Evolutionary conservation across 2,797 vertebrate species (phyloP), one percentile per base, ranked within the genome.

Genomic region (Anguilla pacifica): DNA sequence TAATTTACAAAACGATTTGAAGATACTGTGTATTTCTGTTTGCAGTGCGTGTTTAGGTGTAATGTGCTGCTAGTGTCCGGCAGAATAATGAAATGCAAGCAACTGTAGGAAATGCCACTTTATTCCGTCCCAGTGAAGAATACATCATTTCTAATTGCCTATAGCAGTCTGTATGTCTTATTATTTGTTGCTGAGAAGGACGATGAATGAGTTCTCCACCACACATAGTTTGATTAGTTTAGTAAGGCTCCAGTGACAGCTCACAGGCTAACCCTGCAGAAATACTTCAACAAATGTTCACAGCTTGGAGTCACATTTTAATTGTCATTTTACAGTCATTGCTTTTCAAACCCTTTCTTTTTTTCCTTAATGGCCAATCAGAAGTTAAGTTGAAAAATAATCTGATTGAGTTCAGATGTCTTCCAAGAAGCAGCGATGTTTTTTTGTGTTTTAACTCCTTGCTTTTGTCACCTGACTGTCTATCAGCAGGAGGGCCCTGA

Each of bases 401-500:
- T 83, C 51, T n/a, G 39, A 82, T 49, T 77, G 43, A 17, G 43
- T n/a, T 85, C 84, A 85, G 84, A 51, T 51, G 59, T 59, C 53
- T 72, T 39, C 51, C 86, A 61, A 15, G 6, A 59, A 64, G 22
- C 2, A 11, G 49, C 17, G 2, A 10, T 72, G 31, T n/a, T 83
- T 94, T 95, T 95, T 94, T 96, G 93, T 97, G 92, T 97, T 95
- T 97, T 97, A 97, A 97, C 96, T 97, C 97, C 96, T 98, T 97
- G 96, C 97, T 97, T 98, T 98, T 98, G 96, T 97, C 96, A 98
- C 96, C 97, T 98, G 97, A 97, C 96, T 97, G 97, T 97, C 96
- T 97, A 96, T 97, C 96, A 98, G 97, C 96, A 95, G 96, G 96
- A 95, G 96, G 96, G 93, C 94, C 93, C 94, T 95, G 94, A 94